phyloP scores from a whole-genome alignment of 2,888 invertebrate species.

The Phasia obesa region DNA sequence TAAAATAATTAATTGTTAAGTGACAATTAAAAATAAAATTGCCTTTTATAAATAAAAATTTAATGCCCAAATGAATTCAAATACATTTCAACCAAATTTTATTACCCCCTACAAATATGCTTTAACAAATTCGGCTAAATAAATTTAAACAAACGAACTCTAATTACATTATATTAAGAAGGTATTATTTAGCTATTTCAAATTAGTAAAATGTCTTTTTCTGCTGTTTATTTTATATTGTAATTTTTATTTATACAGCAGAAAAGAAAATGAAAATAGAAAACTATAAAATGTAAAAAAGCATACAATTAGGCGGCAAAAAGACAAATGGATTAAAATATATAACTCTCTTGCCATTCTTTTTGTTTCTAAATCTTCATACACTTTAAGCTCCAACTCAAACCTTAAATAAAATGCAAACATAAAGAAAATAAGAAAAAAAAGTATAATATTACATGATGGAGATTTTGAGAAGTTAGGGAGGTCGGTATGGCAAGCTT shows the following conservation, averaged over 20 bases:
- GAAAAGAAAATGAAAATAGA: slow-evolving; percentile 22
- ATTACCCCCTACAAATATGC: slow-evolving; percentile 24
- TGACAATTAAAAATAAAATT: no score
- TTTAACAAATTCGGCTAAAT: slow-evolving; percentile 32
- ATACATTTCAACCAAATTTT: neutral
- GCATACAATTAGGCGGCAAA: slow-evolving; percentile 66
- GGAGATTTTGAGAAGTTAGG: neutral
- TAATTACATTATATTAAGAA: slow-evolving; percentile 25
- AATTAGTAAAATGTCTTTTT: slow-evolving; percentile 34
- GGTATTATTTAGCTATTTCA: slow-evolving; percentile 14
- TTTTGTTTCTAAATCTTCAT: neutral
- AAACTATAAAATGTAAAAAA: slow-evolving; percentile 29
- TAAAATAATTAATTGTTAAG: no score
- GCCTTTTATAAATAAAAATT: no score
- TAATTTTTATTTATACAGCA: slow-evolving; percentile 56
- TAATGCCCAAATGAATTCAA: neutral
- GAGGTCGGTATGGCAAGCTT: slow-evolving; percentile 50
- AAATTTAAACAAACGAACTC: slow-evolving; percentile 10
- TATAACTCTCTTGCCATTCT: neutral
- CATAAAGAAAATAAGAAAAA: slow-evolving; percentile 21
- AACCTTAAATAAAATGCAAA: slow-evolving; percentile 27
- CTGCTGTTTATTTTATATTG: slow-evolving; percentile 47
- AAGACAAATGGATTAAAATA: slow-evolving; percentile 60
- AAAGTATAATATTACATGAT: slow-evolving; percentile 14
- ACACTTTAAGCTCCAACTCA: slow-evolving; percentile 12